Base-by-base conservation (phyloP, 1,140 invertebrate species). In the Carposina sasakii region DNA sequence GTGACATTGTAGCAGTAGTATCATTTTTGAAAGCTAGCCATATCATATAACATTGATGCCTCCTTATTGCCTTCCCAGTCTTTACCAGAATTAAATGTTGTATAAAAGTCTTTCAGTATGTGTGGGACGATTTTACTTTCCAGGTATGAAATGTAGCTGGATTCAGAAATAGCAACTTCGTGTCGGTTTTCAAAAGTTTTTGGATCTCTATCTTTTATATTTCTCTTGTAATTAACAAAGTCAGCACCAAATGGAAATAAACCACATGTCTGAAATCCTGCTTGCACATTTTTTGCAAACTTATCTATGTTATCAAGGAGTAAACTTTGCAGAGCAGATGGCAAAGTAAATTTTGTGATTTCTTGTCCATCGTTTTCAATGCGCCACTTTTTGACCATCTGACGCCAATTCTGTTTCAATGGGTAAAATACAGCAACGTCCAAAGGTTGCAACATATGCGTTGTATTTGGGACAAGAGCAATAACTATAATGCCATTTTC, bases 381-480 rank as follows among this genome's bases (percentile, higher is more conserved):
- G 6, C 31, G 31, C 31, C 31, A 33, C 13, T 33, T 33, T 6
- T 33, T 8, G 13, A 33, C 31, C 6, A 13, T 33, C 13, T 6
- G 6, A 6, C 13, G 6, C 33, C 33, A 34, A 15, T 10, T 34
- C 2, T 15, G 10, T 34, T 34, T 34, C 36, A 39, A n/a, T n/a
- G 72, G 67, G 20, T 40, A 36, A 48, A 77, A 85, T 2, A 76
- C 61, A 13, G 55, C 56, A 3, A 82, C 64, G 53, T 79, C 70
- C 12, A 65, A 50, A 10, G 75, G 72, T 46, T 78, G 75, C 31
- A 84, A 48, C 2, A 84, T 63, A 48, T 82, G 77, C 6, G 78
- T 81, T 6, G 69, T 48, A 55, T 79, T 83, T 2, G 76, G 70
- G 13, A 51, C 55, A 3, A 85, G 51, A 19, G 68, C 63, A 22